Evolutionary conservation across 2,113 vertebrate species (phyloP), one percentile per base, ranked within the genome.

Genomic region (Egretta garzetta): DNA sequence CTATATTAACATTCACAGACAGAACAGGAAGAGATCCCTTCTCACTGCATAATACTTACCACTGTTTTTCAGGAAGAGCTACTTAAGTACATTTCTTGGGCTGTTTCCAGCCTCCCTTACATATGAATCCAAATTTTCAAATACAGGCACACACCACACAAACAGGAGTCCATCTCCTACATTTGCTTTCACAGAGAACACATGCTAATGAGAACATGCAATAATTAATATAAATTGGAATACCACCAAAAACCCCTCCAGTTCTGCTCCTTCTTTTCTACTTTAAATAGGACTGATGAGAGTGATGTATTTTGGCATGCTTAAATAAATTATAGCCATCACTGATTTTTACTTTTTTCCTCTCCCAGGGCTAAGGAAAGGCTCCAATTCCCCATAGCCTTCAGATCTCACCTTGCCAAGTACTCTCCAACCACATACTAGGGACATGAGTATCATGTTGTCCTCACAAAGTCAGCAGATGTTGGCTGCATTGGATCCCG

Each of bases 141-240:
- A 93, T 82, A 35, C 37, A 70, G 37, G 20, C 66, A 13, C 70
- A 60, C 23, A 79, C 27, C 27, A 89, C 45, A 72, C 53, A 80
- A 86, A 93, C 16, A 85, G 53, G n/a, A 91, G 49, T 89, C 76
- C 45, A 66, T 75, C 86, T 79, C 58, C n/a, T 93, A 52, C 37
- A 3, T 94, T 94, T 62, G 24, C 37, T 95, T 96, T 86, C 52
- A 53, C 73, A 96, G 50, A 87, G 73, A 82, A 73, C 62, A 59
- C 93, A 85, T 72, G 86, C 80, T 93, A 82, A 96, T 87, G 33
- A 87, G 77, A 87, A 72, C n/a, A 80, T 84, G 35, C 17, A 66
- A 82, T 96, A 96, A 85, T 87, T 91, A 96, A 95, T 82, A 75
- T 89, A 91, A 91, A 76, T 76, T 91, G 70, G 39, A 95, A 81